Conservation (phyloP, 2,113 vertebrate genomes). For the Nothocercus julius region DNA sequence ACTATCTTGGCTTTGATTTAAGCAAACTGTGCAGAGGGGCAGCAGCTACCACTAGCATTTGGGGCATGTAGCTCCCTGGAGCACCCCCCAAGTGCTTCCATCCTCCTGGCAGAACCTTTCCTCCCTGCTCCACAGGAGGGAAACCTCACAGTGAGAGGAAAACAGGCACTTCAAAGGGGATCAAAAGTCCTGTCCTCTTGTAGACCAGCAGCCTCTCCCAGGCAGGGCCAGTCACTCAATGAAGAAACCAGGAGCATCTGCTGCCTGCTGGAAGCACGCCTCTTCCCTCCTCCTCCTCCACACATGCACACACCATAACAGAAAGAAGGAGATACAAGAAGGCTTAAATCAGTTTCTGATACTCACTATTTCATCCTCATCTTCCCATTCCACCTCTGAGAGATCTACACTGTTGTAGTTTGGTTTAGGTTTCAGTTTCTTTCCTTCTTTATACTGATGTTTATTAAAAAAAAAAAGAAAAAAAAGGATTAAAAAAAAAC, state of each 20-base stretch:
- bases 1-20: not conserved
- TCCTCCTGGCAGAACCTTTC: not conserved
- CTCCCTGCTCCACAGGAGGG: not conserved
- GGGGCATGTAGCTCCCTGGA: not conserved
- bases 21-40: not conserved
- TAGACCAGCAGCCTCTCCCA: not conserved
- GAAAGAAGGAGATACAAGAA: not conserved
- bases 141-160: not conserved
- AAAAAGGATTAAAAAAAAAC: not conserved
- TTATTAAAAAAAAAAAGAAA: not conserved
- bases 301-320: not conserved
- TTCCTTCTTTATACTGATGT: conserved; percentile 90
- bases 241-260: not conserved
- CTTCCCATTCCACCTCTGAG: conserved; percentile 94
- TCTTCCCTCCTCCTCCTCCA: accelerated
- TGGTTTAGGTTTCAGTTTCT: conserved; percentile 91
- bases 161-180: not conserved
- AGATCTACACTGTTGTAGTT: conserved; percentile 98
- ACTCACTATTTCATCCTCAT: conserved; percentile 87
- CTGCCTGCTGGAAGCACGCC: not conserved
- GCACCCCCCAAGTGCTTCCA: not conserved
- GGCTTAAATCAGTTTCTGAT: not conserved
- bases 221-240: not conserved
- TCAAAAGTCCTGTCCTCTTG: not conserved
- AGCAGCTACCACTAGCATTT: not conserved